Evolutionary conservation across 2,797 vertebrate genomes (phyloP), one percentile per base, ranked within the genome.

Genomic region (Phataginus tricuspis): DNA sequence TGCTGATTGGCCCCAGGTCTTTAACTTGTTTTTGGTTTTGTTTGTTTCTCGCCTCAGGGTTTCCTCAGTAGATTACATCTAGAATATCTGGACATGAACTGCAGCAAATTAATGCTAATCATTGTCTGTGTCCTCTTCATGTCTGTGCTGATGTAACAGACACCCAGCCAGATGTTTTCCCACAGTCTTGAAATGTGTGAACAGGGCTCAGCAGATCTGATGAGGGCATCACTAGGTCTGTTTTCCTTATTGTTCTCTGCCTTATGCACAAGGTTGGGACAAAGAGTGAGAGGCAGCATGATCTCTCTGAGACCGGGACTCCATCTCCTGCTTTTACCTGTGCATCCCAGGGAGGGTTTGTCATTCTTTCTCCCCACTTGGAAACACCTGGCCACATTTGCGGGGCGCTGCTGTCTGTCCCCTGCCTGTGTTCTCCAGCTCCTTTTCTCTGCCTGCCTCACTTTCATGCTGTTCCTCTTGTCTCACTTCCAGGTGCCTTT

Each of bases 291-390:
- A n/a, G 69, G 69, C 72, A 34, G 39, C 19, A 9, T 0, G 0
- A 12, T 77, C 51, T 18, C 49, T 23, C 37, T 29, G 57, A 51
- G 75, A 31, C 19, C 0, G 2, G 0, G 15, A 37, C 69, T 7
- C 29, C 25, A 14, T 18, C 61, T 51, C 15, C 80, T 12, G 53
- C 68, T 69, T 18, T 64, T 1, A 1, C 5, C 4, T 21, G n/a
- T 18, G 31, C 2, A 0, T 9, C 10, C 51, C 2, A 4, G 29
- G 29, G 27, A 3, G 0, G 0, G 4, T 6, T 5, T 4, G 1
- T 16, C 2, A 0, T 7, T 5, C 16, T 5, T 21, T 18, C 39
- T 23, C 74, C 74, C 86, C 25, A 7, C 5, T 7, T 12, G 27
- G 63, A 18, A 19, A 5, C 25, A 7, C 37, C 42, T 14, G 11